Percentiles rank a stretch among this genome's conserved stretches.
phyloP scores from a whole-genome alignment of 2,797 vertebrate genomes.

The Tachyglossus aculeatus region DNA sequence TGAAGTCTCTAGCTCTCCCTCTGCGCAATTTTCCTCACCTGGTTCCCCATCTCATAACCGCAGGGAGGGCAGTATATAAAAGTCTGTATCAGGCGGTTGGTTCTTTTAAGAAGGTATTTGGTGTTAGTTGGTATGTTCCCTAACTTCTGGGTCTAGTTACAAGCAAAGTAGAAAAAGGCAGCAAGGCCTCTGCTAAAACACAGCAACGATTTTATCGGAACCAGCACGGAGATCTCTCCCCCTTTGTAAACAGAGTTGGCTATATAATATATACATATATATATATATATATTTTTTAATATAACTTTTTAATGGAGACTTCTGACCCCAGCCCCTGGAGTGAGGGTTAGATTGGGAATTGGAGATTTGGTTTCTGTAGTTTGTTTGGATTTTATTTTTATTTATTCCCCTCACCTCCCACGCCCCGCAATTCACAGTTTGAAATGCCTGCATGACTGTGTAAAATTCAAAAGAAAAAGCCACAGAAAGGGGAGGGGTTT shows the following conservation, averaged over 20 bases:
- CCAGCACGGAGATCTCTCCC: constrained; percentile 41
- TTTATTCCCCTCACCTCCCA: too few relatives aligned
- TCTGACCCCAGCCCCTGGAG: constrained; percentile 46
- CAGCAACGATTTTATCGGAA: constrained; percentile 50
- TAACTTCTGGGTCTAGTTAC: constrained; percentile 36
- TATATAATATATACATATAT: constrained; percentile 50
- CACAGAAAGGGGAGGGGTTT: neutral
- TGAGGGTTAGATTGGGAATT: constrained; percentile 29
- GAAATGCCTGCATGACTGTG: constrained; percentile 50
- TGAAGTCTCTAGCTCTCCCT: neutral
- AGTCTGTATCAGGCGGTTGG: neutral
- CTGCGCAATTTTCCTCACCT: neutral
- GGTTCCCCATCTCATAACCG: fast-evolving
- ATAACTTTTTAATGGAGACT: constrained; percentile 57
- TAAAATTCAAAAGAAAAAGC: constrained; percentile 72
- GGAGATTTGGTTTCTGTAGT: constrained; percentile 53
- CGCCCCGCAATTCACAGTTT: constrained; percentile 70
- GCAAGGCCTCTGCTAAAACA: constrained; percentile 54
- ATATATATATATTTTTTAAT: constrained; percentile 30
- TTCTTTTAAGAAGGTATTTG: neutral
- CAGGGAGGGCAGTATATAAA: fast-evolving
- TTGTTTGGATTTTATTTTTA: constrained; percentile 61
- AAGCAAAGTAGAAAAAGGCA: constrained; percentile 49
- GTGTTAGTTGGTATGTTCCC: constrained; percentile 8
- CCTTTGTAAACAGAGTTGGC: constrained; percentile 46